phyloP scores from a whole-genome alignment of 2,113 vertebrate species.

The Girardinichthys multiradiatus region DNA sequence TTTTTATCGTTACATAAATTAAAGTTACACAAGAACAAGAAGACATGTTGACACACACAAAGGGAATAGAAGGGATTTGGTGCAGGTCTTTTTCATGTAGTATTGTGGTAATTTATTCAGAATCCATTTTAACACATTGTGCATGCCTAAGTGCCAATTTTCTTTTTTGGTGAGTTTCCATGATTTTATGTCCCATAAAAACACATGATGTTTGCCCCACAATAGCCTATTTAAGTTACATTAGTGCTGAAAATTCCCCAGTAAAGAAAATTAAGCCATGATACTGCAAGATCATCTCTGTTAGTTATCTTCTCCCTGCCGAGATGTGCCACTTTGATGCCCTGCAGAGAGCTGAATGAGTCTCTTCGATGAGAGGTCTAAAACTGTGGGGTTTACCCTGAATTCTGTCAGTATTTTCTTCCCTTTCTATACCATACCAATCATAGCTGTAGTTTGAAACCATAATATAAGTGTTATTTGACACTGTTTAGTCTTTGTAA shows the following conservation, averaged over 20 bases:
- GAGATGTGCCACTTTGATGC: slow-evolving; percentile 63
- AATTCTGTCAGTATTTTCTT: slow-evolving; percentile 4
- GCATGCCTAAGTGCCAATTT: slow-evolving; percentile 77
- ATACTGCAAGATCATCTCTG: slow-evolving; percentile 76
- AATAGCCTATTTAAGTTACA: slow-evolving; percentile 81
- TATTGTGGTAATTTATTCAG: slow-evolving; percentile 76
- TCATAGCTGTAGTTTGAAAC: slow-evolving; percentile 6
- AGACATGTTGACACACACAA: slow-evolving; percentile 15
- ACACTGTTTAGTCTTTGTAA: neutral
- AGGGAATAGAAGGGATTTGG: slow-evolving; percentile 32
- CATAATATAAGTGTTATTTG: neutral
- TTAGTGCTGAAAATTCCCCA: slow-evolving; percentile 75
- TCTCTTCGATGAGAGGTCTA: slow-evolving; percentile 60
- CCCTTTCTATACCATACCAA: slow-evolving; percentile 15
- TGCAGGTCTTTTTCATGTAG: slow-evolving; percentile 63
- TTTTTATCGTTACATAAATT: neutral
- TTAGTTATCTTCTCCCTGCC: slow-evolving; percentile 74
- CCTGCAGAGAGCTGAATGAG: slow-evolving; percentile 70
- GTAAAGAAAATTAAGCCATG: slow-evolving; percentile 77
- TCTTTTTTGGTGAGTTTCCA: slow-evolving; percentile 75
- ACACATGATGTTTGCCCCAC: slow-evolving; percentile 65
- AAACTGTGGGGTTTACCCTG: slow-evolving; percentile 19
- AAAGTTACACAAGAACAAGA: neutral
- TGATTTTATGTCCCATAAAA: slow-evolving; percentile 78
- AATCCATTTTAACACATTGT: slow-evolving; percentile 69